These are phyloP conservation scores for Chionodraco myersi DNA, from an alignment of 2,113 vertebrate genomes.

Conservation along the genomic window DNA sequence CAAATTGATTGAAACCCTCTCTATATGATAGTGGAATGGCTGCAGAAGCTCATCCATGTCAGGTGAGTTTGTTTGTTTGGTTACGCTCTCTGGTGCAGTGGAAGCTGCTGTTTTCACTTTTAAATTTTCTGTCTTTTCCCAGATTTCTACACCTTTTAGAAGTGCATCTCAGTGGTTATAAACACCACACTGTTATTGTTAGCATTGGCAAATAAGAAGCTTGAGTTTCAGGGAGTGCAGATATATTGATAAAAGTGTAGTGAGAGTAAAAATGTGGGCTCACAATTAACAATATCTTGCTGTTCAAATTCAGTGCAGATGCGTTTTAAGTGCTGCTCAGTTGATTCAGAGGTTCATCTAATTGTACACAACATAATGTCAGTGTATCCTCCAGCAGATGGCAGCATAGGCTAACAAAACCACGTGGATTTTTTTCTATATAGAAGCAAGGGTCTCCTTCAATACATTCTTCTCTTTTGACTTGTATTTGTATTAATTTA, in stretches of 20 bases:
- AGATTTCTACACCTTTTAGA: neutral
- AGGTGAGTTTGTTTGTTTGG: neutral
- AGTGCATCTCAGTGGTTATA: neutral
- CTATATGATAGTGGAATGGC: neutral
- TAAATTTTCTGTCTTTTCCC: neutral
- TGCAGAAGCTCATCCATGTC: neutral
- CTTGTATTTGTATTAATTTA: neutral
- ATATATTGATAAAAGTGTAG: neutral
- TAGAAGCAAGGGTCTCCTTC: neutral
- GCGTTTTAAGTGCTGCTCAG: neutral
- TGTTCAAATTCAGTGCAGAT: neutral
- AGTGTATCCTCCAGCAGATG: conserved; percentile 70
- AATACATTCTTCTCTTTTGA: neutral
- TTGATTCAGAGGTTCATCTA: neutral
- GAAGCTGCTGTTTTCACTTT: conserved; percentile 16
- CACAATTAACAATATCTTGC: neutral
- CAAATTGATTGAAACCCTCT: neutral
- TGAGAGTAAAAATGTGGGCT: neutral
- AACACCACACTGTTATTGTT: neutral
- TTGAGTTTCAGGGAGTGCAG: neutral
- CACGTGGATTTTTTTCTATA: neutral
- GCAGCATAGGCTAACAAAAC: conserved; percentile 63
- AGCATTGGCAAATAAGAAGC: neutral
- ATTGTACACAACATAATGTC: neutral
- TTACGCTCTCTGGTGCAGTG: conserved; percentile 41